Base-by-base conservation (phyloP, 2,888 invertebrate genomes). In the Hermaeophaga mercurialis region DNA sequence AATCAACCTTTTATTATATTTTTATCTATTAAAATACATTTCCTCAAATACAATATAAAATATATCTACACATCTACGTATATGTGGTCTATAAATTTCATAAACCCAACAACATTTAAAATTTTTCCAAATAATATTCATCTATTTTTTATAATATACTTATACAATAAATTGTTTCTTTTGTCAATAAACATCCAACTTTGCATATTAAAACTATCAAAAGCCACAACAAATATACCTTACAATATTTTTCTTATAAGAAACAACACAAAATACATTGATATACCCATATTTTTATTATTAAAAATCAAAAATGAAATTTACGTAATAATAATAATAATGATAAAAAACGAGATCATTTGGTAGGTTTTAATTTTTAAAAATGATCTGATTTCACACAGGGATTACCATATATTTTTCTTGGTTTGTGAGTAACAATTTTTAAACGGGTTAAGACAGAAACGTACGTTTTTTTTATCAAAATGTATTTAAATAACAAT, bases 81-180 rank as follows among this genome's bases (percentile, higher is more conserved):
- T 71, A 69, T 64, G 62, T 63, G 59, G 62, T 65, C 65, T 67
- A 68, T 66, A 61, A 67, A 63, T 63, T 64, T 64, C 64, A 62
- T 62, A 66, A 68, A 66, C 67, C 63, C 63, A 70, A 68, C 66
- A 62, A 68, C 66, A 67, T 65, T 63, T 66, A 70, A 68, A 68
- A 48, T 62, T 59, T 54, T 59, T 33, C 56, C 52, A 59, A 59
- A 62, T 56, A 59, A 58, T 50, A 54, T 26, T 38, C 48, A 43
- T 44, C 43, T 49, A 44, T 47, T 41, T 43, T 18, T 34, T 43
- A 36, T n/a, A n/a, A n/a, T 45, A 38, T 50, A 19, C 15, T 46
- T 54, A 46, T 36, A 26, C 24, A 39, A 44, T 49, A 56, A 50
- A 49, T 50, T 45, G 15, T 52, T 31, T 49, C 14, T 53, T 43